Evolutionary conservation across 2,797 vertebrate species (phyloP).

Genomic region (Ispidina picta): DNA sequence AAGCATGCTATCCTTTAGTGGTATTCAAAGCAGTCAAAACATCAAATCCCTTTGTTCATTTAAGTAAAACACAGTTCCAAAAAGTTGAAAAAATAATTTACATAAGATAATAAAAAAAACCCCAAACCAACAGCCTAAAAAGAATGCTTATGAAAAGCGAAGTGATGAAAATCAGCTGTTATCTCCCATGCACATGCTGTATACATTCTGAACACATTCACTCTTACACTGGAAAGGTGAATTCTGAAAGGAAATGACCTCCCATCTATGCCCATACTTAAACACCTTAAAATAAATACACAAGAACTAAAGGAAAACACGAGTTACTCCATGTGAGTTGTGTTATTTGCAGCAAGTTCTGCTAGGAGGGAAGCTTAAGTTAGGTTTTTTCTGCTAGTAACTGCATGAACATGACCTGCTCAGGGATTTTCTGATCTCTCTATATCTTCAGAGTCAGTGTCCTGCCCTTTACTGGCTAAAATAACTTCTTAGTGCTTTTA

Average conservation of each 20-base stretch:
- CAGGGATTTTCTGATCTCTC: background rate
- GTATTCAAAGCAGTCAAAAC: background rate
- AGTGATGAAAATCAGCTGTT: background rate
- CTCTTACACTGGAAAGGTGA: background rate
- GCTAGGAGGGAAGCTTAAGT: background rate
- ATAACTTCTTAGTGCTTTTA: background rate
- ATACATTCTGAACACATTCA: background rate
- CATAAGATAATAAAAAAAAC: background rate
- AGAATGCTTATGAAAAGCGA: background rate
- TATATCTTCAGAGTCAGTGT: background rate
- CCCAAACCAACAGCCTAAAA: background rate
- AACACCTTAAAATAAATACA: background rate
- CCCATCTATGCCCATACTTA: background rate
- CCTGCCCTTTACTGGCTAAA: background rate
- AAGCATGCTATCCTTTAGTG: rapidly evolving
- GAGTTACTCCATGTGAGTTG: background rate
- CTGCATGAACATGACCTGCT: background rate
- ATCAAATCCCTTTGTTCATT: background rate
- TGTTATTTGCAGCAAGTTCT: background rate
- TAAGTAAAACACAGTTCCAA: background rate
- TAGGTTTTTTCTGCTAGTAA: background rate
- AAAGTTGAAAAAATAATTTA: background rate
- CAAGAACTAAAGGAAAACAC: background rate
- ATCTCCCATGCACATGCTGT: background rate
- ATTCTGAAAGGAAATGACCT: background rate